phyloP scores from a whole-genome alignment of 2,888 invertebrate species.

The Gandaritis pyraliata region DNA sequence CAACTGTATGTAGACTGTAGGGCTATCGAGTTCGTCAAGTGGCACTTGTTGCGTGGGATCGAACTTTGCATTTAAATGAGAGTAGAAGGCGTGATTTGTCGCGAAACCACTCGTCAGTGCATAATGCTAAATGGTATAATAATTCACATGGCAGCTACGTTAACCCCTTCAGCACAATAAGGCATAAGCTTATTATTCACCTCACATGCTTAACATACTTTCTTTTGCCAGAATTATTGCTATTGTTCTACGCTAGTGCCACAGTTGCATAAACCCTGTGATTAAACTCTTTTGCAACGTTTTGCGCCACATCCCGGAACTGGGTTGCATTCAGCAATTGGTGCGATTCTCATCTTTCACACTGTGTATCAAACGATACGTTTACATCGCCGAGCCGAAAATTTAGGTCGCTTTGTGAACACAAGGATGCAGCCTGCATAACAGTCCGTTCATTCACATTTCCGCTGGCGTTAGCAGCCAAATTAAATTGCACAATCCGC shows the following conservation, averaged over 20 bases:
- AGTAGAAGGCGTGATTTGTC: conserved; percentile 65
- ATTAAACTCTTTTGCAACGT: conserved; percentile 40
- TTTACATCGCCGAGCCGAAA: conserved; percentile 50
- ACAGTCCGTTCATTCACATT: conserved; percentile 54
- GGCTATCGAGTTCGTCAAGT: conserved; percentile 55
- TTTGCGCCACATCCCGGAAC: conserved; percentile 62
- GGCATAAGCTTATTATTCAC: conserved; percentile 11
- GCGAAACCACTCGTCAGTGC: conserved; percentile 56
- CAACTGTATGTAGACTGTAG: conserved; percentile 23
- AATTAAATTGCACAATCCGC: conserved; percentile 42
- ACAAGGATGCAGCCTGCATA: conserved; percentile 50
- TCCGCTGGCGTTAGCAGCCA: conserved; percentile 49
- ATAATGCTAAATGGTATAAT: conserved; percentile 54
- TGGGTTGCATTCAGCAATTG: conserved; percentile 57
- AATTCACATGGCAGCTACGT: conserved; percentile 30
- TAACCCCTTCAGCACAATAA: conserved; percentile 7
- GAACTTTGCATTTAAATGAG: conserved; percentile 64
- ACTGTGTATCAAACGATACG: conserved; percentile 41
- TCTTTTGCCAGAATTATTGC: conserved; percentile 13
- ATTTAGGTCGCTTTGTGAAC: conserved; percentile 63
- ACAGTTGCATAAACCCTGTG: conserved; percentile 22
- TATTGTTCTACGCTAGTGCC: conserved; percentile 15
- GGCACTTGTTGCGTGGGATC: conserved; percentile 75
- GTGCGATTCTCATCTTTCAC: conserved; percentile 68
- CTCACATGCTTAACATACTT: conserved; percentile 7